Conservation (phyloP, 2,113 vertebrate species). For the Coptodon bakossiorum region DNA sequence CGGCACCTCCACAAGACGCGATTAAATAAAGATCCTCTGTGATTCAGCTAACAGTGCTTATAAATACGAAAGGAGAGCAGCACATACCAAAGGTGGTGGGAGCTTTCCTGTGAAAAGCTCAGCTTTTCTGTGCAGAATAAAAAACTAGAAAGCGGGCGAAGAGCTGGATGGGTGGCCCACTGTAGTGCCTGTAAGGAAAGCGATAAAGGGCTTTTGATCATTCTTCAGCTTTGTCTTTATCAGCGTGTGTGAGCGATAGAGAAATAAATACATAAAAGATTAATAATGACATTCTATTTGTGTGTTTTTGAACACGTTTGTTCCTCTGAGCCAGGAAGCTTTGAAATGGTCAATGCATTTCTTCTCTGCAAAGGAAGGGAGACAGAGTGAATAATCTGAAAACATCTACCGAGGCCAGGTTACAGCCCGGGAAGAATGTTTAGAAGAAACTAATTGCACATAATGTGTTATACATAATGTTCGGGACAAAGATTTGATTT, state of each 20-base stretch:
- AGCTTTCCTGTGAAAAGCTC: background rate
- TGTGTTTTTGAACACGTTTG: background rate
- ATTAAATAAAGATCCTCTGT: conserved; percentile 23
- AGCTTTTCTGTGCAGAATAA: background rate
- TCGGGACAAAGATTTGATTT: background rate
- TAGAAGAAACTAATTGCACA: background rate
- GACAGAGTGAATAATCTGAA: background rate
- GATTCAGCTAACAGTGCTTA: background rate
- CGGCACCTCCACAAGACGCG: background rate
- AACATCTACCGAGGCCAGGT: background rate
- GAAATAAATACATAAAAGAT: background rate
- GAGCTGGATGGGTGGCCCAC: conserved; percentile 32
- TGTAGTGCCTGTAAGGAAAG: conserved; percentile 18
- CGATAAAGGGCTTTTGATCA: conserved; percentile 41
- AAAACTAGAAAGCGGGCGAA: conserved; percentile 8
- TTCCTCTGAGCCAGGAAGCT: background rate
- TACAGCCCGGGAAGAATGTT: background rate
- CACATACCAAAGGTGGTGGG: background rate
- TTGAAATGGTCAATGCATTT: conserved; percentile 18
- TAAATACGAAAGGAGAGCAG: background rate
- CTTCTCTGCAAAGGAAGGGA: background rate
- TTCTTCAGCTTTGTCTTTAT: background rate
- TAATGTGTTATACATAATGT: background rate
- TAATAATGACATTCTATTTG: background rate
- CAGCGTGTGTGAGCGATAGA: background rate